Evolutionary conservation across 2,888 invertebrate species (phyloP), one percentile per base, ranked within the genome.

Genomic region (Erpobdella octoculata): DNA sequence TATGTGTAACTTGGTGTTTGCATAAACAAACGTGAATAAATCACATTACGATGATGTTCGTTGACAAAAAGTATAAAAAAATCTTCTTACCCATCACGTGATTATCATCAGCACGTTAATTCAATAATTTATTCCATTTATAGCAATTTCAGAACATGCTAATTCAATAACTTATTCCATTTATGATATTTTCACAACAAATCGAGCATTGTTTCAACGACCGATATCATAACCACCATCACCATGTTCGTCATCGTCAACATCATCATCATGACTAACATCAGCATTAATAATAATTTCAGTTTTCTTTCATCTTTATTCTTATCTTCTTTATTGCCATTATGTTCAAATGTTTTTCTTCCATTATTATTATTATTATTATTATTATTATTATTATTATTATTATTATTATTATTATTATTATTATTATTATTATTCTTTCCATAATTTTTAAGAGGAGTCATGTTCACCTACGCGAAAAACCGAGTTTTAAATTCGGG

Each of bases 241-340:
- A 1, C 38, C 66, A 46, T 66, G 37, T 37, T 66, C 66, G 15
- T 66, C 66, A 66, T 66, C 66, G n/a, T 66, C 66, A 48, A 25
- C 41, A 66, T 66, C 41, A 66, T 66, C 41, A 46, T 48, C 62
- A 9, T n/a, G 2, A 28, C 33, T 33, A 62, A 31, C 62, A 28
- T 62, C 62, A 62, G 25, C 62, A 62, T 62, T 33, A 62, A 31
- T 15, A 25, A 31, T 33, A 31, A 31, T 3, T 21, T n/a, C 5
- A 53, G 41, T 12, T 12, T 59, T 25, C 33, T 28, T 18, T 61
- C 35, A 15, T 61, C 62, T 5, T 61, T 31, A 61, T 61, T 31
- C 2, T 61, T 31, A 61, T 61, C 62, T 25, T 61, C 62, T 25
- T 15, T 3, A 6, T 6, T 31, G 12, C 28, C 62, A 61, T 36